phyloP scores from a whole-genome alignment of 2,797 vertebrate species.

The Leptodactylus fallax region DNA sequence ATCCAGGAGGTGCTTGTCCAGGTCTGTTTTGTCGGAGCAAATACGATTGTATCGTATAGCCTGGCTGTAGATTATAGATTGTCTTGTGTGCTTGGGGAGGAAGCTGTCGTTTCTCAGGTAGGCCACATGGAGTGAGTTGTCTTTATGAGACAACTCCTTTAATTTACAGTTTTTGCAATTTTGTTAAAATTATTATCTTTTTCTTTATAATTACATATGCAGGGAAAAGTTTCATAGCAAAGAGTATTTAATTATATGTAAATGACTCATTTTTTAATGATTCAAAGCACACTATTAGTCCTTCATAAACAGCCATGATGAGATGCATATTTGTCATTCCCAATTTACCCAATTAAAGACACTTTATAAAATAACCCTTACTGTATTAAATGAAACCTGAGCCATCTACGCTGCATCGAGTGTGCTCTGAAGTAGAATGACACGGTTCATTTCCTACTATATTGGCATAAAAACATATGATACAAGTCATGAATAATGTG shows the following conservation, averaged over 20 bases:
- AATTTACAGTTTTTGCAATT: too few species aligned
- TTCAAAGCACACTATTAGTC: neutral
- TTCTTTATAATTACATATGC: neutral
- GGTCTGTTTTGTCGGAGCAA: too few species aligned
- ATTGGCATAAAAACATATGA: constrained; percentile 39
- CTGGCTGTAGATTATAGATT: too few species aligned
- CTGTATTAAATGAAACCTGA: constrained; percentile 23
- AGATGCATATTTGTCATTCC: neutral
- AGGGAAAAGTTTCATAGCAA: neutral
- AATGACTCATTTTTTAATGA: neutral
- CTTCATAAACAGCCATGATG: neutral
- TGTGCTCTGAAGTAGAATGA: constrained; percentile 30
- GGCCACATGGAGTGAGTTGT: too few species aligned
- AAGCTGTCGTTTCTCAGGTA: too few species aligned
- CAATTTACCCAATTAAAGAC: neutral
- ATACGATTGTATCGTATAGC: too few species aligned
- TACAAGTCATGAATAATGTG: constrained; percentile 44
- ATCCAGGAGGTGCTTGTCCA: too few species aligned
- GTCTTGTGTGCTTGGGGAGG: too few species aligned
- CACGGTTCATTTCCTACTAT: neutral
- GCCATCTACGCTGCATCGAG: neutral
- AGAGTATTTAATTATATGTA: neutral
- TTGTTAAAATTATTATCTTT: neutral
- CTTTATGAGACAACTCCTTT: too few species aligned
- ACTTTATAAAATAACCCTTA: neutral